Percentiles rank a stretch among this genome's conserved stretches.
Conservation (phyloP, 2,113 vertebrate genomes). For the Oryzias curvinotus region DNA sequence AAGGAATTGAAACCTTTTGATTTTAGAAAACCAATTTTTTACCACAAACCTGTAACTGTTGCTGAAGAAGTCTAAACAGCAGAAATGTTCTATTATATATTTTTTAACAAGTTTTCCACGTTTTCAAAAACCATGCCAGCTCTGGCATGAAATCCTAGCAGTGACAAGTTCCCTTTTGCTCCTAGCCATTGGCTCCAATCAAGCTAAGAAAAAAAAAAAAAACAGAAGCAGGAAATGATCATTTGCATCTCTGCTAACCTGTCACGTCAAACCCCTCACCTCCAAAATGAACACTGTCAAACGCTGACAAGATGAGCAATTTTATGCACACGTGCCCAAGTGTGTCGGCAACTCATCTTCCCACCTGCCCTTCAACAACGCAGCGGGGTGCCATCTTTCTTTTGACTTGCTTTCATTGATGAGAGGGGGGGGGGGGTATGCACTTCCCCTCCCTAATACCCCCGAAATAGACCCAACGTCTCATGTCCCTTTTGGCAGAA, state of each 20-base stretch:
- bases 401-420: constrained; percentile 57
- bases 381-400: constrained; percentile 67
- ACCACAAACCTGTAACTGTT: too few relatives aligned
- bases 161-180: constrained; percentile 43
- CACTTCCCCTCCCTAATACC: constrained; percentile 55
- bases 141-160: constrained; percentile 32
- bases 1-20: too few relatives aligned
- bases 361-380: constrained; percentile 63
- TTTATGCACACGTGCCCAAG: constrained; percentile 40
- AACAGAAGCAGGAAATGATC: constrained; percentile 61
- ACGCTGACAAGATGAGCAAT: constrained; percentile 49
- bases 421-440: constrained; percentile 46
- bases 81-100: too few relatives aligned
- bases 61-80: too few relatives aligned
- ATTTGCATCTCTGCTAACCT: constrained; percentile 79
- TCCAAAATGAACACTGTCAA: constrained; percentile 75
- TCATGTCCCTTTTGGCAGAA: constrained; percentile 50
- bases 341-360: constrained; percentile 75
- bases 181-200: constrained; percentile 72
- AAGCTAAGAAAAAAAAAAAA: constrained; percentile 37
- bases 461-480: constrained; percentile 68
- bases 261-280: constrained; percentile 70
- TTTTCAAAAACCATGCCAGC: constrained; percentile 7
- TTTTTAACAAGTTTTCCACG: too few relatives aligned
- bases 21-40: too few relatives aligned